Percentiles rank a stretch among this genome's conserved stretches.
Conservation (phyloP, 1,140 invertebrate species). For the Dufourea novaeangliae region DNA sequence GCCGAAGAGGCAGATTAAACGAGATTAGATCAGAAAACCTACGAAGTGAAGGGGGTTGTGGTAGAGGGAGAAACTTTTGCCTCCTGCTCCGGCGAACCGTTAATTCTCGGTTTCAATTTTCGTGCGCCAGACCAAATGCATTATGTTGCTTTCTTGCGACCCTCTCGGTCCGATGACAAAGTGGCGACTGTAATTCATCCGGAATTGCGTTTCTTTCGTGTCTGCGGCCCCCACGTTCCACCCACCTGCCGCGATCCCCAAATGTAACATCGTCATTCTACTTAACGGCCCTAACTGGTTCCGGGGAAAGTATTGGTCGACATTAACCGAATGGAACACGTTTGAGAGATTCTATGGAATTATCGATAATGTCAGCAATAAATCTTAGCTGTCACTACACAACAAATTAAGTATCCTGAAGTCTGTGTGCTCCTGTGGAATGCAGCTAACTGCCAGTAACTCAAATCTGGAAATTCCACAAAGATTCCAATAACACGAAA, state of each 20-base stretch:
- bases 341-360: not conserved
- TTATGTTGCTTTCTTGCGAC: slow-evolving; percentile 48
- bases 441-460: too few relatives aligned
- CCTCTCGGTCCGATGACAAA: slow-evolving; percentile 57
- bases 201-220: slow-evolving; percentile 65
- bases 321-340: slow-evolving; percentile 11
- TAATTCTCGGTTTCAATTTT: slow-evolving; percentile 62
- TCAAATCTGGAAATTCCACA: too few relatives aligned
- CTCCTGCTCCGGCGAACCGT: slow-evolving; percentile 4
- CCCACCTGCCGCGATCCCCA: not conserved
- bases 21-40: slow-evolving; percentile 21
- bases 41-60: too few relatives aligned
- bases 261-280: slow-evolving; percentile 8
- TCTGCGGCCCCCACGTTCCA: not conserved
- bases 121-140: slow-evolving; percentile 35
- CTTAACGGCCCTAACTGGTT: not conserved
- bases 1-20: slow-evolving; percentile 10
- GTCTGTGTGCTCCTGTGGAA: too few relatives aligned
- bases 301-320: not conserved
- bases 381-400: too few relatives aligned
- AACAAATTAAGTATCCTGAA: too few relatives aligned
- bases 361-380: too few relatives aligned
- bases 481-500: too few relatives aligned
- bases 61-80: slow-evolving; percentile 26
- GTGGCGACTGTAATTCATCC: slow-evolving; percentile 59